These are phyloP conservation scores for Ylistrum balloti DNA, from an alignment of 1,140 invertebrate genomes.

Conservation along the genomic window DNA sequence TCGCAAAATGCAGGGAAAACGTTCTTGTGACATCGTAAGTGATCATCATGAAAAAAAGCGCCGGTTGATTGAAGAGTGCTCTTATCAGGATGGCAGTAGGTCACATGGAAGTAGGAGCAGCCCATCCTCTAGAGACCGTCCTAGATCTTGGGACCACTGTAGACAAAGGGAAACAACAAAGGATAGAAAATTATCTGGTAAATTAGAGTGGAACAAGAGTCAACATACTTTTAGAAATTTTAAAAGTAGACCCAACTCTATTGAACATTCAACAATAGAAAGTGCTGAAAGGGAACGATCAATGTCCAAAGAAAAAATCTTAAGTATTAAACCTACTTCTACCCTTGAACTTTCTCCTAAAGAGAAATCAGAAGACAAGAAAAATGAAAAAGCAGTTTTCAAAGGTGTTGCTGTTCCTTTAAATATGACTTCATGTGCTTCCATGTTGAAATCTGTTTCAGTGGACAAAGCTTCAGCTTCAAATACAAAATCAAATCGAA, in stretches of 20 bases:
- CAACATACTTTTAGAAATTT: background rate
- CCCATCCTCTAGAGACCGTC: background rate
- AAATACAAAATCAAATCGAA: background rate
- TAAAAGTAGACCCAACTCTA: background rate
- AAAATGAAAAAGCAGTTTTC: background rate
- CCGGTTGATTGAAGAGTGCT: background rate
- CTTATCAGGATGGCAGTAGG: background rate
- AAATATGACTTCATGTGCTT: background rate
- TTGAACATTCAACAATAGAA: background rate
- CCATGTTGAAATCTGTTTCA: constrained; percentile 4
- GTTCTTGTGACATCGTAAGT: background rate
- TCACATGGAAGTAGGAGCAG: background rate
- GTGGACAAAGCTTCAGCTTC: background rate
- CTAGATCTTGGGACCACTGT: no score
- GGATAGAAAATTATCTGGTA: background rate
- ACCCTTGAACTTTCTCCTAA: background rate
- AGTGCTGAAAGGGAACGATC: background rate
- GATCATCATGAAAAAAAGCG: background rate
- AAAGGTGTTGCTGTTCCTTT: background rate
- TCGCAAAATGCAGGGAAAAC: background rate
- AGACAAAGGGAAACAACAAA: background rate
- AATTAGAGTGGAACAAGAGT: background rate
- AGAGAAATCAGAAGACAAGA: background rate
- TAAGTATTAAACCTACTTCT: background rate
- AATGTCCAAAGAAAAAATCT: background rate